A percentile compares a stretch with the other conserved stretches of the same genome.
phyloP scores from a whole-genome alignment of 2,797 vertebrate species.

The Trachops cirrhosus region DNA sequence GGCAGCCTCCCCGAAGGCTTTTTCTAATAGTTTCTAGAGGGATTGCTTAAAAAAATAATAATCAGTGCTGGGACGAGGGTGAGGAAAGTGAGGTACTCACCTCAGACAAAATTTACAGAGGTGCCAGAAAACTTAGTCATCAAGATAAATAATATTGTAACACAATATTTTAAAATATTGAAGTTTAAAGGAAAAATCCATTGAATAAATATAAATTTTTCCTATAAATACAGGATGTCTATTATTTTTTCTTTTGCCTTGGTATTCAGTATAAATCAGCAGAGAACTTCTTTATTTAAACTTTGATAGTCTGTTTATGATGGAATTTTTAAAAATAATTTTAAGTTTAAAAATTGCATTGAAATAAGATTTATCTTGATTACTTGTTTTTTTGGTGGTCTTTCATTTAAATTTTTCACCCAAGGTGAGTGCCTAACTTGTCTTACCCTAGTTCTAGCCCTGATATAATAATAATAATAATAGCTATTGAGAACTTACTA shows the following conservation, averaged over 20 bases:
- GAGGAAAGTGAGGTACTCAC: not conserved
- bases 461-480: not conserved
- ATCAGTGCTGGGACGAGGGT: accelerated
- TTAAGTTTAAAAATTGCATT: not conserved
- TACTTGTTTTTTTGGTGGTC: not conserved
- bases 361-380: conserved; percentile 45
- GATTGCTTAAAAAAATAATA: not conserved
- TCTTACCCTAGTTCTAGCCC: not conserved
- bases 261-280: not conserved
- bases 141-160: not conserved
- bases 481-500: not conserved
- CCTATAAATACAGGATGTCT: not conserved
- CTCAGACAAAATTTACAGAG: not conserved
- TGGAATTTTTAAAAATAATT: not conserved
- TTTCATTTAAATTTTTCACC: not conserved
- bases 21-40: not conserved
- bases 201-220: not conserved
- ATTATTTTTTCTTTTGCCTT: not conserved
- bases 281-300: not conserved
- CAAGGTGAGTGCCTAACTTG: not conserved
- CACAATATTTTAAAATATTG: not conserved
- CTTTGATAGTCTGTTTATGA: not conserved
- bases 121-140: not conserved
- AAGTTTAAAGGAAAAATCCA: not conserved
- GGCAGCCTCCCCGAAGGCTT: not conserved